These are phyloP conservation scores for Eutolmus rufibarbis DNA, from an alignment of 2,888 invertebrate species.

Conservation along the genomic window DNA sequence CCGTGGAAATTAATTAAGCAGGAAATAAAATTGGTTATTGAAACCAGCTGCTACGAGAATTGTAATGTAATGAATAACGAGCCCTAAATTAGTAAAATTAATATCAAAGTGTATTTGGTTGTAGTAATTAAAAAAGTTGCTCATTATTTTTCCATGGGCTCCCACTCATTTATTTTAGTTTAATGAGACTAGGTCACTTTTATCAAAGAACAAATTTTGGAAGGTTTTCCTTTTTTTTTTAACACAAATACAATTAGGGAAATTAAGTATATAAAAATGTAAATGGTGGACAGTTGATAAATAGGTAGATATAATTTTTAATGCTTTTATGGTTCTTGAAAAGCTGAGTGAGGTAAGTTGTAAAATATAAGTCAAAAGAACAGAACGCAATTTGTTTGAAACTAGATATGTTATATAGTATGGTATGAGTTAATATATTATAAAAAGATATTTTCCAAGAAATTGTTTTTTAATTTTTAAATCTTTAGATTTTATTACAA, in stretches of 20 bases:
- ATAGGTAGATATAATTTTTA: neutral
- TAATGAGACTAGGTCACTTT: neutral
- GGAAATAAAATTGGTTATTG: neutral
- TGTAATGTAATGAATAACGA: neutral
- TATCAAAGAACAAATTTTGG: neutral
- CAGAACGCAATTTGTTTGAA: too few relatives aligned
- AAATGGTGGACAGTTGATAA: neutral
- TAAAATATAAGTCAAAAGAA: too few relatives aligned
- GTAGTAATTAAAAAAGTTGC: neutral
- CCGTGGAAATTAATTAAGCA: neutral
- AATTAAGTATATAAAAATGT: neutral
- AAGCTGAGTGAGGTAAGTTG: too few relatives aligned
- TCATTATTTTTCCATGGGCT: neutral
- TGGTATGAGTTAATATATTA: too few relatives aligned
- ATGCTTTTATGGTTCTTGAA: neutral
- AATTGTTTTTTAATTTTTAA: too few relatives aligned
- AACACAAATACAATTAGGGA: neutral
- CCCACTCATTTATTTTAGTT: neutral
- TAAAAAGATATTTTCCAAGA: too few relatives aligned
- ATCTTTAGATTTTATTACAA: too few relatives aligned
- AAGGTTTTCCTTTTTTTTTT: neutral
- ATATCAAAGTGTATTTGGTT: neutral
- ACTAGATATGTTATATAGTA: too few relatives aligned
- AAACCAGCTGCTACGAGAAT: neutral
- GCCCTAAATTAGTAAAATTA: neutral